Base-by-base conservation (phyloP, 2,113 vertebrate genomes). In the Channa maculata region DNA sequence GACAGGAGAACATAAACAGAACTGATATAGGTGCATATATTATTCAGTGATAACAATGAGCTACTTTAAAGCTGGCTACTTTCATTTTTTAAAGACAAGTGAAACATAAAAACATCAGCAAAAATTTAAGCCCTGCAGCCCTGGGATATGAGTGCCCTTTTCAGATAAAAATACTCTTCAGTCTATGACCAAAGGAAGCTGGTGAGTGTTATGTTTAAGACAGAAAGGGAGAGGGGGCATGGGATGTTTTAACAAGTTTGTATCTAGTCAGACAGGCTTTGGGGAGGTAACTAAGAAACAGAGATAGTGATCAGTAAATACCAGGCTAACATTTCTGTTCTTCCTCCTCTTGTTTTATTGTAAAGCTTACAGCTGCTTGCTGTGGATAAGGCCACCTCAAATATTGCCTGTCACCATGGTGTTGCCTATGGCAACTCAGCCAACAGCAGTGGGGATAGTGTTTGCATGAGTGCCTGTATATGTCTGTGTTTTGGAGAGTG, bases 351-450 rank as follows among this genome's bases (percentile, higher is more conserved):
- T 6, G 49, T 62, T 41, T 33, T 46, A 11, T 69, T 24, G 54
- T 61, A 51, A 74, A 72, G 49, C 39, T 6, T 11, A 54, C 33
- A 50, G 45, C 55, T 65, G 70, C 60, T 57, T 3, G 3, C 34
- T 77, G 9, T 61, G 62, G 72, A 71, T 75, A 52, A 76, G 70
- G 37, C 54, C 60, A 60, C 73, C 46, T 71, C 69, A 71, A 80
- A 75, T 46, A 75, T 12, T 67, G 69, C 24, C 61, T 51, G 69
- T 75, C 70, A 66, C 54, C 66, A 54, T 54, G 75, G 64, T 2
- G 75, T 82, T 74, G 74, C 71, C 75, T 62, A 38, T 76, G 46
- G 75, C 84, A 84, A 79, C 84, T 53, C 7, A 51, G 54, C 43
- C 57, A 63, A 60, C 74, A 50, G 66, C 33, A 36, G 34, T 13